Percentiles rank a stretch among this genome's conserved stretches.
Conservation (phyloP, 1,140 invertebrate species). For the Sarcophaga peregrina region DNA sequence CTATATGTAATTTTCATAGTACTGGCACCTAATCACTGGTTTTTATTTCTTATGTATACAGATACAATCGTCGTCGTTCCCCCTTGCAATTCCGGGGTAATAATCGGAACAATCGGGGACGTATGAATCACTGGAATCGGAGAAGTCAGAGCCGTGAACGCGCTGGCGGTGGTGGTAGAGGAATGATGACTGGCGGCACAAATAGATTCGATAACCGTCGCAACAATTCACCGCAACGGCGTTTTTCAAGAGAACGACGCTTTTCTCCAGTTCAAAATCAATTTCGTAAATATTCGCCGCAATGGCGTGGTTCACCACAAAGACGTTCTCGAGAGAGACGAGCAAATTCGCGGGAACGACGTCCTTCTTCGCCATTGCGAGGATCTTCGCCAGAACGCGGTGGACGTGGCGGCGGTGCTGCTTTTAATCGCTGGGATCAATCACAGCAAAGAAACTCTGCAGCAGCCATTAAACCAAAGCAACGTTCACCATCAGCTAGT, state of each 20-base stretch:
- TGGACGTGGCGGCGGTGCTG: neutral
- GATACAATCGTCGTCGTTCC: constrained; percentile 61
- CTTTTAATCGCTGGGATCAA: constrained; percentile 51
- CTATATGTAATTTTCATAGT: too few relatives aligned
- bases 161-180: constrained; percentile 43
- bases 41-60: constrained; percentile 36
- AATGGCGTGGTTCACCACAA: constrained; percentile 54
- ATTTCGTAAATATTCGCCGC: constrained; percentile 56
- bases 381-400: constrained; percentile 43
- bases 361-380: constrained; percentile 50
- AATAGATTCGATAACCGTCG: constrained; percentile 58
- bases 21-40: neutral
- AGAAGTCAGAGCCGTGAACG: constrained; percentile 45
- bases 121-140: constrained; percentile 49
- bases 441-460: constrained; percentile 18
- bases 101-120: constrained; percentile 51
- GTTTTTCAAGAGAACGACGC: constrained; percentile 58
- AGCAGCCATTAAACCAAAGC: constrained; percentile 35
- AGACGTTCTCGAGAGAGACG: constrained; percentile 46
- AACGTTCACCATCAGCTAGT: constrained; percentile 50
- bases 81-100: constrained; percentile 57
- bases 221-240: constrained; percentile 51
- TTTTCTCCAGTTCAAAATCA: constrained; percentile 51
- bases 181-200: constrained; percentile 34
- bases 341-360: constrained; percentile 54